phyloP scores from a whole-genome alignment of 1,140 invertebrate genomes.

The Manduca sexta region DNA sequence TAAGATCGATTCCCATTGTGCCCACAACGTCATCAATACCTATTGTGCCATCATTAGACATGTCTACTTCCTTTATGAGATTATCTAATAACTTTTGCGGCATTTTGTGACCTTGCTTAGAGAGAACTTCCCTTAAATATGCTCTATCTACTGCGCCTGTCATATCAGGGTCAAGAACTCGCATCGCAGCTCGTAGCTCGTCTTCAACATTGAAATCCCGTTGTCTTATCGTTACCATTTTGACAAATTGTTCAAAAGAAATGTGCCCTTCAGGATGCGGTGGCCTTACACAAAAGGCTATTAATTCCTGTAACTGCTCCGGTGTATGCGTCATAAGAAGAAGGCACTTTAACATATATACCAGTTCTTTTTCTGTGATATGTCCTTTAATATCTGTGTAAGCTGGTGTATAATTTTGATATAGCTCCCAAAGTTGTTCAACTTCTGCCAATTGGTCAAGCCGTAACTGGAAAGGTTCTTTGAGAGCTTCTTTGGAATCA shows the following conservation, averaged over 20 bases:
- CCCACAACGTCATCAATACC: conserved; percentile 59
- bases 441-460: conserved; percentile 56
- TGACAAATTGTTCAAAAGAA: conserved; percentile 54
- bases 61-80: conserved; percentile 62
- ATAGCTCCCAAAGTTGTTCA: conserved; percentile 56
- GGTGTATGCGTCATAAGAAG: conserved; percentile 52
- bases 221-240: conserved; percentile 57
- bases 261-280: conserved; percentile 56
- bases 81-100: conserved; percentile 39
- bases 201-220: conserved; percentile 54
- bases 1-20: conserved; percentile 62
- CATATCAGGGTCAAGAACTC: conserved; percentile 47
- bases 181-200: conserved; percentile 48
- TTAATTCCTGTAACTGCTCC: conserved; percentile 56
- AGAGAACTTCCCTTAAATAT: conserved; percentile 42
- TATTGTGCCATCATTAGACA: conserved; percentile 58
- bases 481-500: conserved; percentile 54
- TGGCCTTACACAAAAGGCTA: conserved; percentile 51
- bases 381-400: conserved; percentile 55
- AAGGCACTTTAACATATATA: conserved; percentile 59
- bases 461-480: conserved; percentile 46
- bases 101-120: conserved; percentile 53
- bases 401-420: conserved; percentile 58
- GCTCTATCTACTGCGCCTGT: conserved; percentile 50
- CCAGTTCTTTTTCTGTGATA: conserved; percentile 58